phyloP scores from a whole-genome alignment of 2,113 vertebrate species.

The Vombatus ursinus region DNA sequence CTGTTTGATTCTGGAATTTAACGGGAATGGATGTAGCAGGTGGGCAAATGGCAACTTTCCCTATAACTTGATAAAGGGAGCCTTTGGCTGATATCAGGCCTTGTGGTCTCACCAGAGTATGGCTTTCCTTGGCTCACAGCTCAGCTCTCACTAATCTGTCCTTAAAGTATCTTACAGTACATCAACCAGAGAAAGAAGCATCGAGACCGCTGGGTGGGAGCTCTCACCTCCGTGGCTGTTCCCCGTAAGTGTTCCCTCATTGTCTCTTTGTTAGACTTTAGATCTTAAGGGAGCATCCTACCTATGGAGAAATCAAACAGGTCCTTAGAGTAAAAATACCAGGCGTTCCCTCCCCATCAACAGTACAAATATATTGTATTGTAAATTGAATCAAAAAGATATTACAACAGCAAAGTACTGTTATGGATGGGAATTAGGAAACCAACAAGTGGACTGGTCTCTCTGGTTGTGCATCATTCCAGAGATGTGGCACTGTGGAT shows the following conservation, averaged over 20 bases:
- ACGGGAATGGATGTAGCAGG: neutral
- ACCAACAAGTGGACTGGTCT: neutral
- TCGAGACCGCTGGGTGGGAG: constrained; percentile 93
- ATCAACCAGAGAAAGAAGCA: constrained; percentile 95
- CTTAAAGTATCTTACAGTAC: constrained; percentile 91
- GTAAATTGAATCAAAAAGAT: neutral
- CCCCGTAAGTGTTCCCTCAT: constrained; percentile 88
- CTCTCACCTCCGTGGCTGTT: constrained; percentile 88
- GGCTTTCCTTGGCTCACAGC: neutral
- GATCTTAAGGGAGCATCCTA: neutral
- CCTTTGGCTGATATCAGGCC: neutral
- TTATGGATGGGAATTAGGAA: neutral
- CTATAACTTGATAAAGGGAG: neutral
- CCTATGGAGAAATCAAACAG: neutral
- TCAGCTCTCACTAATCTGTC: neutral
- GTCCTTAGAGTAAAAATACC: neutral
- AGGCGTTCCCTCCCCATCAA: neutral
- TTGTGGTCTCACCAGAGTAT: neutral
- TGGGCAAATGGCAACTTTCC: neutral
- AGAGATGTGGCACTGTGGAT: neutral
- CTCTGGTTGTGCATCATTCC: neutral
- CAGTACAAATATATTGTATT: neutral
- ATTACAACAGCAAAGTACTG: neutral
- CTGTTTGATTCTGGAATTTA: neutral
- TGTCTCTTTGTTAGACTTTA: neutral